Percentiles rank a stretch among this genome's conserved stretches.
These are phyloP conservation scores for Cheilosia variabilis DNA, from an alignment of 2,888 invertebrate species.

Conservation along the genomic window DNA sequence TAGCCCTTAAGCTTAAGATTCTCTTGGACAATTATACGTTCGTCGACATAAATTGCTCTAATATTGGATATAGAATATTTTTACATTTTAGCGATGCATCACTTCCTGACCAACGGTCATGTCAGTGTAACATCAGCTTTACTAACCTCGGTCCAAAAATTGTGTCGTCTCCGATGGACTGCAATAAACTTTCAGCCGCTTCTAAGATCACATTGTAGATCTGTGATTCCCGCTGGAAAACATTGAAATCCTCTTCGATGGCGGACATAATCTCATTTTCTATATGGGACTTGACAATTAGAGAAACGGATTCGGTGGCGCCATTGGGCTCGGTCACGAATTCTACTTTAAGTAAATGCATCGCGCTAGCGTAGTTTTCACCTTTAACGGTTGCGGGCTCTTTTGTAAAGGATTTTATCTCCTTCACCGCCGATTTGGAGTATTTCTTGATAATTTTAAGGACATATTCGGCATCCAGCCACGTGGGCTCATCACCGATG, in stretches of 20 bases:
- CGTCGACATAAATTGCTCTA: slow-evolving; percentile 78
- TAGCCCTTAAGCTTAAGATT: slow-evolving; percentile 85
- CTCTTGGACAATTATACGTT: slow-evolving; percentile 83
- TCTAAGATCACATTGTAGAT: slow-evolving; percentile 77
- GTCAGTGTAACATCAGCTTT: slow-evolving; percentile 1
- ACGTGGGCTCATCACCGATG: slow-evolving; percentile 59
- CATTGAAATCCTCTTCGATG: slow-evolving; percentile 78
- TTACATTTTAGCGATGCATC: neutral
- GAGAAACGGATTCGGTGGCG: slow-evolving; percentile 52
- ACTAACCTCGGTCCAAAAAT: slow-evolving; percentile 78
- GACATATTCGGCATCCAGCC: slow-evolving; percentile 77
- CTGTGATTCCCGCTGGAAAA: slow-evolving; percentile 78
- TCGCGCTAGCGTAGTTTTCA: slow-evolving; percentile 79
- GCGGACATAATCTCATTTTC: slow-evolving; percentile 77
- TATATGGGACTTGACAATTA: slow-evolving; percentile 79
- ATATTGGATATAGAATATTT: slow-evolving; percentile 10
- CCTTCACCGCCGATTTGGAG: slow-evolving; percentile 62
- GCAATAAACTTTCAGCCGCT: slow-evolving; percentile 75
- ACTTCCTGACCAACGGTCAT: neutral
- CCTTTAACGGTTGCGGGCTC: slow-evolving; percentile 78
- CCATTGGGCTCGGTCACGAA: slow-evolving; percentile 63
- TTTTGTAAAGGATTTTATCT: slow-evolving; percentile 75
- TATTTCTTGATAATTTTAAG: slow-evolving; percentile 77
- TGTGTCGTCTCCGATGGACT: slow-evolving; percentile 76
- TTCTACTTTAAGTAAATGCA: slow-evolving; percentile 77